Evolutionary conservation across 2,888 invertebrate species (phyloP).

Genomic region (Caenorhabditis angaria): DNA sequence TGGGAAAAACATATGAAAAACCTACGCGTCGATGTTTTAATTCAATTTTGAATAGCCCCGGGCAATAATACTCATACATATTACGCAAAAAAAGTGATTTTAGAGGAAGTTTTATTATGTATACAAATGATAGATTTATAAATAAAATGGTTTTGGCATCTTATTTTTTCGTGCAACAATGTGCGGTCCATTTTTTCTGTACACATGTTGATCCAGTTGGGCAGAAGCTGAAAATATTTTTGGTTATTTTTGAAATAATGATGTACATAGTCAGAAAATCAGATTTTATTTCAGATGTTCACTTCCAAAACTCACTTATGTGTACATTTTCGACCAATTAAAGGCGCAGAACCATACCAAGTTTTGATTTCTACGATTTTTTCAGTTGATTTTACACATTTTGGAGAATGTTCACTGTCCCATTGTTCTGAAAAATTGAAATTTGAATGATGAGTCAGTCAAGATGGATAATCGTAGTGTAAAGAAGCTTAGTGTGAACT

Average conservation of each 20-base stretch:
- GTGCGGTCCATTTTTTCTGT: constrained; percentile 37
- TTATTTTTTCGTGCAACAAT: constrained; percentile 22
- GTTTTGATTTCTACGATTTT: constrained; percentile 23
- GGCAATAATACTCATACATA: too few species aligned
- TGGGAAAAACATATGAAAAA: too few species aligned
- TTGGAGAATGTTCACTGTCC: constrained; percentile 37
- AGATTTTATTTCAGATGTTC: not conserved
- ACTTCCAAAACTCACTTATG: constrained; percentile 30
- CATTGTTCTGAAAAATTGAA: constrained; percentile 25
- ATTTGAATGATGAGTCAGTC: not conserved
- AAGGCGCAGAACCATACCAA: constrained; percentile 38
- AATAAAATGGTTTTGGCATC: too few species aligned
- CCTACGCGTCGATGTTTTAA: too few species aligned
- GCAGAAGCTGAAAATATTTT: constrained; percentile 34
- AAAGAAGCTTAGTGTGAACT: too few species aligned
- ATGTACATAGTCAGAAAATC: not conserved
- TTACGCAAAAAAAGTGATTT: too few species aligned
- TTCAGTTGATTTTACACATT: constrained; percentile 20
- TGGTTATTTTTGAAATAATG: not conserved
- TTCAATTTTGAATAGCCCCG: too few species aligned
- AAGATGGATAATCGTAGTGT: too few species aligned
- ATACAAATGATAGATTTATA: too few species aligned
- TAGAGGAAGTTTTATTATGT: too few species aligned
- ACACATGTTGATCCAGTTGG: constrained; percentile 33
- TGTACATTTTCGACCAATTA: constrained; percentile 34